These are phyloP conservation scores for Sminthurides aquaticus DNA, from an alignment of 2,888 invertebrate species.

Conservation along the genomic window DNA sequence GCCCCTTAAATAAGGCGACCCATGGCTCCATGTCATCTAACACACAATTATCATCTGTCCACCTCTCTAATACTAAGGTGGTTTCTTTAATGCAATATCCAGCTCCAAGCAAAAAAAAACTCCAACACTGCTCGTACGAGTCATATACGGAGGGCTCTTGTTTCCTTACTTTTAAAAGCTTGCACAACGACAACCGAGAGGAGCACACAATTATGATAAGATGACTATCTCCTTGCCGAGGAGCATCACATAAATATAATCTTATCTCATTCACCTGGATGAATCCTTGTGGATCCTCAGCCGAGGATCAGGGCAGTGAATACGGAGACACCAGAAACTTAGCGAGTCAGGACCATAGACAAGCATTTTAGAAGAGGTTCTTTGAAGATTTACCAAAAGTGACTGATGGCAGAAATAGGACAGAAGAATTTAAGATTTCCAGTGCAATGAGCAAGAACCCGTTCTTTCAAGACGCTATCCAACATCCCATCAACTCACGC, in stretches of 20 bases:
- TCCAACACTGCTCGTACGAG: no score
- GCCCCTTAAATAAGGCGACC: constrained; percentile 16
- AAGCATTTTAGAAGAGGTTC: no score
- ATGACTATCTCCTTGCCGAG: constrained; percentile 22
- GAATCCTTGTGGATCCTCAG: background rate
- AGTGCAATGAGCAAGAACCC: background rate
- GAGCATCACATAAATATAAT: constrained; percentile 17
- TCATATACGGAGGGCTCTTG: background rate
- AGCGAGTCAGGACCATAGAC: no score
- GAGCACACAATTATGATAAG: constrained; percentile 21
- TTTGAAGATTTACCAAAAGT: constrained; percentile 6
- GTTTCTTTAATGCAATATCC: no score
- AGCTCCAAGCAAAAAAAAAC: no score
- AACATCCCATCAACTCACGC: background rate
- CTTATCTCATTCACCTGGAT: constrained; percentile 6
- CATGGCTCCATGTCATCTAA: constrained; percentile 23
- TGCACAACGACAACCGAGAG: background rate
- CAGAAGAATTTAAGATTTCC: constrained; percentile 1
- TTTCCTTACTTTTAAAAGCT: background rate
- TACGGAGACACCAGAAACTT: background rate
- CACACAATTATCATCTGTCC: constrained; percentile 21
- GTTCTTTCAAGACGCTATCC: background rate
- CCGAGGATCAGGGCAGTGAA: background rate
- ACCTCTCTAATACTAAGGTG: no score
- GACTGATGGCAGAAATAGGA: constrained; percentile 8